These are phyloP conservation scores for Orius laevigatus DNA, from an alignment of 1,140 invertebrate species.

Conservation along the genomic window DNA sequence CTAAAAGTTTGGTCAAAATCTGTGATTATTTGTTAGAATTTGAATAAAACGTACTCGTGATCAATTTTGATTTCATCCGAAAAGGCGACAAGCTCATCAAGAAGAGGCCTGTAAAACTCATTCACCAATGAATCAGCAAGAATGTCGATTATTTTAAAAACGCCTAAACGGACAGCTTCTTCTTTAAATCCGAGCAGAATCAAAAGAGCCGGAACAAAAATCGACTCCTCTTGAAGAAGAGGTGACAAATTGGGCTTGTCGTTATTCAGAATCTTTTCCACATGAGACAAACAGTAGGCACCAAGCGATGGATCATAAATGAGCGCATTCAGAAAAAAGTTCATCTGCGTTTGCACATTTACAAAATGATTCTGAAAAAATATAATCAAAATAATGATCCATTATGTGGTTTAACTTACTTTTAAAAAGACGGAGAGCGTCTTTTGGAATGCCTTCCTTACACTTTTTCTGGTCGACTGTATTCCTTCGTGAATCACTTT, in stretches of 20 bases:
- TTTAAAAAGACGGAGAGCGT: neutral
- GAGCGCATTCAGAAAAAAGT: constrained; percentile 14
- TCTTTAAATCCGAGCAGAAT: constrained; percentile 22
- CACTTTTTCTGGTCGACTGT: neutral
- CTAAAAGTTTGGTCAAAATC: neutral
- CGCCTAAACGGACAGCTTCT: constrained; percentile 2
- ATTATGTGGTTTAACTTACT: neutral
- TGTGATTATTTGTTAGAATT: neutral
- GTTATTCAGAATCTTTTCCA: neutral
- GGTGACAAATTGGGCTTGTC: neutral
- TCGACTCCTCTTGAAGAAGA: constrained; percentile 1
- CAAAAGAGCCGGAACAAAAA: constrained; percentile 26
- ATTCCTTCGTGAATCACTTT: constrained; percentile 12
- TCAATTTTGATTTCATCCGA: constrained; percentile 41
- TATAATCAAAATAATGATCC: neutral
- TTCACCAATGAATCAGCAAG: constrained; percentile 13
- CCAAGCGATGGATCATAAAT: constrained; percentile 7
- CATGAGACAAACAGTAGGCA: neutral
- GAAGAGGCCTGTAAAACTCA: constrained; percentile 14
- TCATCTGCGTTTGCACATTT: constrained; percentile 6
- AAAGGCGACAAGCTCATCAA: constrained; percentile 9
- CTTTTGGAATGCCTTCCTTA: constrained; percentile 1
- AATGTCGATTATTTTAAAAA: constrained; percentile 11
- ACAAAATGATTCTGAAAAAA: constrained; percentile 17
- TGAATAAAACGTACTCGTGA: constrained; percentile 31